Base-by-base conservation (phyloP, 92 coral and sea anemone species). In the Blastomussa wellsi region DNA sequence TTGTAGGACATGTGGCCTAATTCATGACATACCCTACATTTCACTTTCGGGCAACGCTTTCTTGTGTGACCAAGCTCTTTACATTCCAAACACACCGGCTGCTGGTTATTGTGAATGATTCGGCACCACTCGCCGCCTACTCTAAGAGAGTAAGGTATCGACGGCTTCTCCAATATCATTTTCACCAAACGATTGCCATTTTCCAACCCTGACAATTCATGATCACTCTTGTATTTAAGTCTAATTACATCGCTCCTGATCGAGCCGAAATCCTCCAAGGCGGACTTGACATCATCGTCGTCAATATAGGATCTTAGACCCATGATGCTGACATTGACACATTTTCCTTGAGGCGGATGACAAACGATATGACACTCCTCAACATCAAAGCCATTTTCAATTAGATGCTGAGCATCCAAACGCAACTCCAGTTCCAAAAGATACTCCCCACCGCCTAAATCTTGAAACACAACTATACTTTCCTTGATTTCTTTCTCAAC, bases 141-240 rank as follows among this genome's bases (percentile, higher is more conserved):
- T 51, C 35, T 8, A 0, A 76, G 39, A 13, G 83, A 84, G 31
- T 76, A 84, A 0, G 89, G 84, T 59, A 77, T 67, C 0, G 84
- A 62, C 7, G 71, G 67, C 12, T 66, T 38, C 69, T 64, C 32
- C 67, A 64, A 82, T 57, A 41, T 41, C 81, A 88, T 88, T 17
- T 31, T 72, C 0, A 88, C 88, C 0, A 88, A 42, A 0, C 88
- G 74, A 42, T 88, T 88, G 0, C 88, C 85, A 62, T 88, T 88
- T 31, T 88, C 88, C 0, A 78, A n/a, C 7, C 85, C 88, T 3
- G 82, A 88, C 1, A 88, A 80, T 14, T 66, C 85, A 26, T 88
- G 91, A 13, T 59, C 75, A 0, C 14, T n/a, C 36, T 84, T 83
- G 28, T 84, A 88, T 48, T 79, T 77, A 0, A 88, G 77, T 3